Conservation (phyloP, 2,888 invertebrate species). For the Melanotus villosus region DNA sequence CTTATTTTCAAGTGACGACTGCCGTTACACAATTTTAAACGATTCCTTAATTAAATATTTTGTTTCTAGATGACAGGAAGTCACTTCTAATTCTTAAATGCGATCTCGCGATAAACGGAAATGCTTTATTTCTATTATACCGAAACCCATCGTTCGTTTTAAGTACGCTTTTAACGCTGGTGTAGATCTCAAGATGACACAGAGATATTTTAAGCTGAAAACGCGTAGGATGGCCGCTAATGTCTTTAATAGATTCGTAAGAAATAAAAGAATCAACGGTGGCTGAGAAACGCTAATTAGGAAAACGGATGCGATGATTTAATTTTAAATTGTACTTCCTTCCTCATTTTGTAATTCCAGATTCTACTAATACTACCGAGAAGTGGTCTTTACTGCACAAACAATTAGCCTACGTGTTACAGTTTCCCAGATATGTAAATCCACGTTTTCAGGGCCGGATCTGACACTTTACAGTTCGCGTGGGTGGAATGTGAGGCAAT, state of each 20-base stretch:
- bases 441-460: background rate
- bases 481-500: too few species aligned
- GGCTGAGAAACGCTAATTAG: slow-evolving; percentile 36
- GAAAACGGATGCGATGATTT: slow-evolving; percentile 40
- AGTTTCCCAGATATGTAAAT: slow-evolving; percentile 12
- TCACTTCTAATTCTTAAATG: background rate
- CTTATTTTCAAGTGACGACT: background rate
- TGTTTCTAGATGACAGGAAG: too few species aligned
- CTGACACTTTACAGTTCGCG: too few species aligned
- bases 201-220: slow-evolving; percentile 28
- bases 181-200: slow-evolving; percentile 15
- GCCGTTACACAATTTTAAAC: background rate
- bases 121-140: background rate
- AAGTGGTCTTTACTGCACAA: slow-evolving; percentile 11
- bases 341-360: slow-evolving; percentile 27
- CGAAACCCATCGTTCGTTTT: background rate
- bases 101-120: background rate
- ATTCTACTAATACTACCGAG: slow-evolving; percentile 22
- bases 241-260: slow-evolving; percentile 36
- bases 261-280: slow-evolving; percentile 39
- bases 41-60: background rate
- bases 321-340: slow-evolving; percentile 42
- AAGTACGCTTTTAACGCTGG: slow-evolving; percentile 1
- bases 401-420: background rate
- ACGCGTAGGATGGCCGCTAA: slow-evolving; percentile 22